Evolutionary conservation across 1,140 invertebrate genomes (phyloP).

Genomic region (Conus ventricosus): DNA sequence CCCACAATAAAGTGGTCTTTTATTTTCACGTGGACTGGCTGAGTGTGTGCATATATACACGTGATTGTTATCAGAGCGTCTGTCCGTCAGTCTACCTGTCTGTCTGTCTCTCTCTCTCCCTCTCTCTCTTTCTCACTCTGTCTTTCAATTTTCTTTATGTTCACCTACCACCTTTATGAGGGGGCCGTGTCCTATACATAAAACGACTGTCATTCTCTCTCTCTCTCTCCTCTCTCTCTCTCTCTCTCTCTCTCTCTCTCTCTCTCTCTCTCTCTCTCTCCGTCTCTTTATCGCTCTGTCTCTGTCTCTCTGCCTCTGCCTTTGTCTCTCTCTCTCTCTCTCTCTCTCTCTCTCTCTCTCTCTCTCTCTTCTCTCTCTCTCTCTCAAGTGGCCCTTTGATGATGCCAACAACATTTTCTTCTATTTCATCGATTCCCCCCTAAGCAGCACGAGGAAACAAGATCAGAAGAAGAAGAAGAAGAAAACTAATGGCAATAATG

Average conservation of each 20-base stretch:
- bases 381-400: neutral
- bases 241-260: neutral
- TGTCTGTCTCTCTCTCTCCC: neutral
- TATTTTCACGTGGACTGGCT: neutral
- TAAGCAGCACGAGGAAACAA: no score
- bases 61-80: no score
- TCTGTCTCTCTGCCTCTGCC: neutral
- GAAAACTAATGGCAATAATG: no score
- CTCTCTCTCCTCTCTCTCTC: neutral
- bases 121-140: neutral
- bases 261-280: neutral
- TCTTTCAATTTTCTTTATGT: neutral
- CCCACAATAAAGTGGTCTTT: neutral
- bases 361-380: constrained; percentile 8
- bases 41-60: neutral
- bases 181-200: no score
- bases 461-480: no score
- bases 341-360: neutral
- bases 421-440: no score
- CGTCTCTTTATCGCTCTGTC: neutral
- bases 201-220: neutral
- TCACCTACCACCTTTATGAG: no score
- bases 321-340: neutral
- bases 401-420: no score
- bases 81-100: no score